Percentiles rank a stretch among this genome's conserved stretches.
Evolutionary conservation across 2,113 vertebrate genomes (phyloP).

Genomic region (Montifringilla adamsi): DNA sequence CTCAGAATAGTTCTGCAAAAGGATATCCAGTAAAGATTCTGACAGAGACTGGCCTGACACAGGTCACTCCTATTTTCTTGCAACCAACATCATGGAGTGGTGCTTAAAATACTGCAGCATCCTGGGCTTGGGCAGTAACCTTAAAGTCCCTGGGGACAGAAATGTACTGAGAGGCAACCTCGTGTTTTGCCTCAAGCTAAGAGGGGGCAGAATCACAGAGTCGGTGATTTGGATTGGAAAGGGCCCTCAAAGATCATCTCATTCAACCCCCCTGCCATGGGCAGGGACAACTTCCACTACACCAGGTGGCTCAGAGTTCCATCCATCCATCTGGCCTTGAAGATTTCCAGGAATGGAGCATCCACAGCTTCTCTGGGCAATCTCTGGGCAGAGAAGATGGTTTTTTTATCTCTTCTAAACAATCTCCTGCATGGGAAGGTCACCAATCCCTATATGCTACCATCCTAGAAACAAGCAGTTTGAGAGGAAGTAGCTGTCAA

Average conservation of each 20-base stretch:
- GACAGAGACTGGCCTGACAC: background rate
- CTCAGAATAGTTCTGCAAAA: background rate
- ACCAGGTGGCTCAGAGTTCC: background rate
- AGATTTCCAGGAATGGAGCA: background rate
- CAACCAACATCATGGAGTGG: background rate
- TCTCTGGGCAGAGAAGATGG: background rate
- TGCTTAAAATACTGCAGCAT: background rate
- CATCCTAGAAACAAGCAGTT: background rate
- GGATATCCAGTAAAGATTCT: background rate
- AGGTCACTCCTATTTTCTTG: background rate
- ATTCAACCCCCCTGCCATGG: background rate
- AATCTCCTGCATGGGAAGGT: background rate
- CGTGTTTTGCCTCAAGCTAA: background rate
- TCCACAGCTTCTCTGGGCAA: background rate
- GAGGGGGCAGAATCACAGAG: background rate
- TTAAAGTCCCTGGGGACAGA: background rate
- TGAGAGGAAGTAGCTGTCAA: background rate
- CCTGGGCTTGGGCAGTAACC: background rate
- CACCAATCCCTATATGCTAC: background rate
- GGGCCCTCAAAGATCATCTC: background rate
- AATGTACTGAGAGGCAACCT: background rate
- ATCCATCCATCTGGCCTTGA: background rate
- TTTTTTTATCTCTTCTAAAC: background rate
- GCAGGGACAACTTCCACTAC: background rate
- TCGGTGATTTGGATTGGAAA: background rate